Conservation (phyloP, 2,113 vertebrate genomes). For the Corynorhinus townsendii region DNA sequence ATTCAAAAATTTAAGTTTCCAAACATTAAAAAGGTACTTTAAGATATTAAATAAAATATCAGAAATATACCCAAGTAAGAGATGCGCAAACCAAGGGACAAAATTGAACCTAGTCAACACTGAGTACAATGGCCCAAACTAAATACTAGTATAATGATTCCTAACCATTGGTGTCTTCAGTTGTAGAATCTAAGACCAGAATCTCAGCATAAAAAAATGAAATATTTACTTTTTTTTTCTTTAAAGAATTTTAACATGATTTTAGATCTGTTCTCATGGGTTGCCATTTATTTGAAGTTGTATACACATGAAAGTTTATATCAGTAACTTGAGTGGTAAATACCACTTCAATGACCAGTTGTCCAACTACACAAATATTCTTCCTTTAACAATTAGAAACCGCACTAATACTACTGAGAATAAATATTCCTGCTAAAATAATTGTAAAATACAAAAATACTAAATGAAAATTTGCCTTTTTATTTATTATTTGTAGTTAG, state of each 20-base stretch:
- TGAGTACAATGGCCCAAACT: neutral
- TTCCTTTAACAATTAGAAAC: constrained; percentile 12
- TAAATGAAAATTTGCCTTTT: neutral
- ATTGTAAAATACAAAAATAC: neutral
- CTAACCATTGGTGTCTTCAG: neutral
- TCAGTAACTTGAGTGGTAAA: neutral
- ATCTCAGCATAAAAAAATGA: constrained; percentile 16
- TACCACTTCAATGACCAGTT: neutral
- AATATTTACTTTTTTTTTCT: neutral
- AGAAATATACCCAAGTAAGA: constrained; percentile 30
- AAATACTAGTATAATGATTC: neutral
- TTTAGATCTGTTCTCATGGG: neutral
- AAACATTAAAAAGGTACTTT: neutral
- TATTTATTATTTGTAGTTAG: constrained; percentile 4
- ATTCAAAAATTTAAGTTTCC: neutral
- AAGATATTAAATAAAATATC: neutral
- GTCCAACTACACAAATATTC: neutral
- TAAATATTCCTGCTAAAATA: neutral
- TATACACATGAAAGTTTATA: neutral
- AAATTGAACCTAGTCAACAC: neutral
- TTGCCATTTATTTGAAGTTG: neutral
- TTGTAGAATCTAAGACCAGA: neutral
- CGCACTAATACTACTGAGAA: neutral
- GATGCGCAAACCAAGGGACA: neutral
- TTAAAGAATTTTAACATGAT: neutral